phyloP scores from a whole-genome alignment of 2,888 invertebrate genomes.

The Stenichneumon culpator region DNA sequence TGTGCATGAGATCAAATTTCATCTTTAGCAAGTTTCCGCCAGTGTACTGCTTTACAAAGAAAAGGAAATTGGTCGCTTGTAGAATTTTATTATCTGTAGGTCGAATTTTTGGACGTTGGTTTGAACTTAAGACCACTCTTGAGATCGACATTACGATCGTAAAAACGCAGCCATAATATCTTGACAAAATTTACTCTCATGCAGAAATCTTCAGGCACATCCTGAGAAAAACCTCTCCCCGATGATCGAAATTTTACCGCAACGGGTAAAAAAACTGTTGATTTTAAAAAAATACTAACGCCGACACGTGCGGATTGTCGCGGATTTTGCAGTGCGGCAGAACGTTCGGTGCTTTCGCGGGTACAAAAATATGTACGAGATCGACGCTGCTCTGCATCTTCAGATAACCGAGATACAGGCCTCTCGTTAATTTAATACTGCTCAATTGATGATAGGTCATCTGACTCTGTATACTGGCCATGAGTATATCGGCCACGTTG shows the following conservation, averaged over 20 bases:
- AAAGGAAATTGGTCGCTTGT: no score
- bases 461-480: slow-evolving; percentile 95
- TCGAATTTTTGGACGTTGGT: no score
- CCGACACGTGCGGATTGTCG: slow-evolving; percentile 98
- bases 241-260: no score
- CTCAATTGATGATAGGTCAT: slow-evolving; percentile 92
- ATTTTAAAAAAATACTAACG: slow-evolving; percentile 87
- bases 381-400: slow-evolving; percentile 99
- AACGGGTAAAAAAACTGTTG: neutral
- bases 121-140: neutral
- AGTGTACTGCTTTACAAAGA: no score
- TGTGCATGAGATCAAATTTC: no score
- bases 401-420: slow-evolving; percentile 97
- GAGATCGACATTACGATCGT: no score
- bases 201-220: no score
- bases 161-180: no score
- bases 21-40: no score
- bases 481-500: slow-evolving; percentile 93
- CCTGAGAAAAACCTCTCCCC: no score
- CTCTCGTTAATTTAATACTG: slow-evolving; percentile 92
- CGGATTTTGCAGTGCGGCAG: slow-evolving; percentile 97
- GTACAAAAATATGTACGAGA: slow-evolving; percentile 96
- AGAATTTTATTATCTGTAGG: no score
- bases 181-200: no score
- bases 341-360: slow-evolving; percentile 96